Evolutionary conservation across 2,888 invertebrate genomes (phyloP).

Genomic region (Altica lythri): DNA sequence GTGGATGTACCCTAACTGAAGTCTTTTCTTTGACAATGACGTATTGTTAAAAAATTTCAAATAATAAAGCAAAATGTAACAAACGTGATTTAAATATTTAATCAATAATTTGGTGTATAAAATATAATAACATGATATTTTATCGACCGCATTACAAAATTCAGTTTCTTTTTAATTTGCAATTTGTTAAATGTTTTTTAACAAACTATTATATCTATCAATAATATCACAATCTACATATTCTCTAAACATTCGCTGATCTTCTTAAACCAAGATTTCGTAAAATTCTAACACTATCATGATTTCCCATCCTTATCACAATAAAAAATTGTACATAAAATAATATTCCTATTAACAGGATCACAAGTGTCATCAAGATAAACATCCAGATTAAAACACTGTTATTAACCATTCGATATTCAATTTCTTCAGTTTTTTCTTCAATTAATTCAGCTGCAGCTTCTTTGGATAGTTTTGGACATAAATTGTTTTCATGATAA

Average conservation of each 20-base stretch:
- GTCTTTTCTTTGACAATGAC: no score
- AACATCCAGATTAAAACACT: conserved; percentile 35
- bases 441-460: conserved; percentile 14
- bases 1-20: no score
- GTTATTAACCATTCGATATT: conserved; percentile 12
- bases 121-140: no score
- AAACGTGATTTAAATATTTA: no score
- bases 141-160: neutral
- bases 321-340: conserved; percentile 47
- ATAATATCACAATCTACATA: neutral
- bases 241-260: neutral
- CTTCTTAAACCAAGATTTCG: conserved; percentile 13
- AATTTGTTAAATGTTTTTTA: no score
- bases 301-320: conserved; percentile 23
- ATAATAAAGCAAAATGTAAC: no score
- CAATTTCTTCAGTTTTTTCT: conserved; percentile 11
- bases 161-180: neutral
- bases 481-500: neutral
- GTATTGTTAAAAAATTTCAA: no score
- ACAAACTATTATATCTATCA: neutral
- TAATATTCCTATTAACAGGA: conserved; percentile 41
- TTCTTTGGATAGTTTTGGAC: conserved; percentile 18
- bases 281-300: conserved; percentile 11
- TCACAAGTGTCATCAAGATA: conserved; percentile 38
- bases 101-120: no score